Percentiles rank a stretch among this genome's conserved stretches.
Conservation (phyloP, 2,113 vertebrate genomes). For the Myiozetetes cayanensis region DNA sequence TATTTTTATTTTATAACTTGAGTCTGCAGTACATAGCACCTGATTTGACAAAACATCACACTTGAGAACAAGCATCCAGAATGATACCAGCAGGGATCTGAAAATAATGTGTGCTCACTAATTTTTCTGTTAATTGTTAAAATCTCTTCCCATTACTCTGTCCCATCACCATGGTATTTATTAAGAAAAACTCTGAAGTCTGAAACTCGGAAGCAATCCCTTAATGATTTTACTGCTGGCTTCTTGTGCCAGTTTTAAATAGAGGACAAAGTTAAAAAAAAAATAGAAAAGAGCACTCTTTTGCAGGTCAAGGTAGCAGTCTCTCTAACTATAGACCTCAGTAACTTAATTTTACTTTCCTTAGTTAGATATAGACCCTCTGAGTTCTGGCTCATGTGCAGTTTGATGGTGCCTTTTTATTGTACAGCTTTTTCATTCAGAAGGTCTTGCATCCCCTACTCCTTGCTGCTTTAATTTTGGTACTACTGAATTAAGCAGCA, state of each 20-base stretch:
- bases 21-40: not conserved
- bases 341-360: not conserved
- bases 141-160: not conserved
- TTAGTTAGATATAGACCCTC: not conserved
- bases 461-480: not conserved
- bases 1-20: constrained; percentile 42
- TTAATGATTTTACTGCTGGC: not conserved
- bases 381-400: not conserved
- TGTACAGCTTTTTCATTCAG: not conserved
- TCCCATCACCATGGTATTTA: not conserved
- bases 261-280: not conserved
- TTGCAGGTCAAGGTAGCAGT: constrained; percentile 1
- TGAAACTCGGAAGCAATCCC: not conserved
- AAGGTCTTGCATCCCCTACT: not conserved
- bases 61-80: not conserved
- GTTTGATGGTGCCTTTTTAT: not conserved
- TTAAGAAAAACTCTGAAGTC: not conserved
- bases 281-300: not conserved
- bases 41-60: constrained; percentile 7
- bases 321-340: not conserved
- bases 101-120: not conserved
- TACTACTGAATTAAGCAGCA: not conserved
- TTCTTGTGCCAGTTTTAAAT: constrained; percentile 1
- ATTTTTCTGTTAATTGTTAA: not conserved
- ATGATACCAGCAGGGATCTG: not conserved